A percentile compares a stretch with the other conserved stretches of the same genome.
Conservation (phyloP, 2,888 invertebrate species). For the Diaphora mendica region DNA sequence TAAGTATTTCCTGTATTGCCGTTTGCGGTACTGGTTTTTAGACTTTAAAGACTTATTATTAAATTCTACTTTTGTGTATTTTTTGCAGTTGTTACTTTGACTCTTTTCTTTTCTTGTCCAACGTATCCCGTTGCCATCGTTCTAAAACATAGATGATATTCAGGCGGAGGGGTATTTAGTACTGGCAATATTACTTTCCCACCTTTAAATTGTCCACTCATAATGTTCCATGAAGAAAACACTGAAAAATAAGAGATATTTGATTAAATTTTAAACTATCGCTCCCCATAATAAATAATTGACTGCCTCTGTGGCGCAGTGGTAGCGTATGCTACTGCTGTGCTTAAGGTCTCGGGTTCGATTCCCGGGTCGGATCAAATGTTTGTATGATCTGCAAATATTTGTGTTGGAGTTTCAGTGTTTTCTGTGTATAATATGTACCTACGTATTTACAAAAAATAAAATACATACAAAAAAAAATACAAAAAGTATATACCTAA, state of each 20-base stretch:
- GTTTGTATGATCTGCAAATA: no score
- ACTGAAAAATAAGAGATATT: conserved; percentile 7
- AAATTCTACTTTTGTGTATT: neutral
- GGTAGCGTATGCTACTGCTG: no score
- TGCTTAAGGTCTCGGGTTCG: no score
- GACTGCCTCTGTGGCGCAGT: no score
- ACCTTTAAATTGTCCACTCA: neutral
- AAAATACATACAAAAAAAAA: no score
- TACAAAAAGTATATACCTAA: no score
- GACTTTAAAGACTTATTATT: neutral
- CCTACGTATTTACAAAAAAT: no score
- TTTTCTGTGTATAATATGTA: no score
- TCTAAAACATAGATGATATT: conserved; percentile 7
- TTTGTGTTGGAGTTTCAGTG: no score
- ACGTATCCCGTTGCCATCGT: neutral
- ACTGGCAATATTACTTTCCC: conserved; percentile 18
- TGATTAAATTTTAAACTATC: neutral
- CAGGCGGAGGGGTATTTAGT: neutral
- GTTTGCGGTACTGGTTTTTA: neutral
- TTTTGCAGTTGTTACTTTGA: neutral
- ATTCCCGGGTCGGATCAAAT: no score
- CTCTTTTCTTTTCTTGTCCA: neutral
- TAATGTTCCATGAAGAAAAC: neutral
- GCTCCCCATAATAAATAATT: no score
- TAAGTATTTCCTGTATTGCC: neutral